Evolutionary conservation across 2,113 vertebrate species (phyloP), one percentile per base, ranked within the genome.

Genomic region (Neolamprologus modestus): DNA sequence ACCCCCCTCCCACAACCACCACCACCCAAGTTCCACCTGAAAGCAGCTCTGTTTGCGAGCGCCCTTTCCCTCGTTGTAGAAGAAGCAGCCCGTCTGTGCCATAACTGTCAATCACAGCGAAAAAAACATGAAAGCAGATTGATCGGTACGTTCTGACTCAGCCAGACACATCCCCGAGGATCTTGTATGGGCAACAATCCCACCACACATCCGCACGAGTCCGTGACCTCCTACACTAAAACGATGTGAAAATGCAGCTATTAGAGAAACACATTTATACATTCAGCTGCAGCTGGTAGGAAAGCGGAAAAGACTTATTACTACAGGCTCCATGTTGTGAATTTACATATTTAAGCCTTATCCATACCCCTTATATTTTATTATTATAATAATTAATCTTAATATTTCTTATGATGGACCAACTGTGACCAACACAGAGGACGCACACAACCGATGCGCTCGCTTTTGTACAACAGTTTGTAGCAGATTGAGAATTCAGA

Each of bases 101-200:
- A 76, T 33, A 84, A 84, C 91, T 92, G 92, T 94, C 95, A 92
- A 91, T 94, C 94, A 92, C 63, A 59, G 86, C 35, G 42, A 53
- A 85, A 57, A 83, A 68, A 83, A 90, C 87, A 90, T 88, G 88
- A 89, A 92, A 85, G 85, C 84, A 83, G 91, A 92, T 82, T 91
- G 92, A 93, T 66, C 47, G 87, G 87, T 90, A 86, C 83, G 86
- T 81, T 90, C 71, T 88, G 79, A 87, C 88, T 90, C 89, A 92
- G 88, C 40, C 81, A 86, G 87, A 88, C 81, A 89, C 83, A 37
- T 86, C 90, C 81, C 92, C 3, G 45, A 90, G 84, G 90, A 94
- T 78, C 81, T 53, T 45, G 63, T 79, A 83, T 26, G 84, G 71
- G 89, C 91, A 90, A 81, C 87, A 81, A 59, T 85, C 90, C 76